These are phyloP conservation scores for Schizaphis graminum DNA, from an alignment of 2,888 invertebrate species.

Conservation along the genomic window DNA sequence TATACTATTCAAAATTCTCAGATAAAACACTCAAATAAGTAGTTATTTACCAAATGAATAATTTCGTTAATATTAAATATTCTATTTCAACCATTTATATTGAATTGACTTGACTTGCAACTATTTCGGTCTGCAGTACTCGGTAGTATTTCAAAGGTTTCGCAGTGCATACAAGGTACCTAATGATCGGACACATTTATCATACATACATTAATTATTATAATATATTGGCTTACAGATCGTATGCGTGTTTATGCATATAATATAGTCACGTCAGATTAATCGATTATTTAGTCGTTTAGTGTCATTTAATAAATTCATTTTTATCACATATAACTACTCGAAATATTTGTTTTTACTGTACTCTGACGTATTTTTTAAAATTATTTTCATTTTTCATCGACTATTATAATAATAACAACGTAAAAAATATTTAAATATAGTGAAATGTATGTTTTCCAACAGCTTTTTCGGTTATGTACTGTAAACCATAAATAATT, in stretches of 20 bases:
- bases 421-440: not conserved
- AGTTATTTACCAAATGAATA: not conserved
- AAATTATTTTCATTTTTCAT: not conserved
- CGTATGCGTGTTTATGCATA: not conserved
- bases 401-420: not conserved
- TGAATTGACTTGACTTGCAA: not conserved
- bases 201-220: not conserved
- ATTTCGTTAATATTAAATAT: not conserved
- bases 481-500: conserved; percentile 5
- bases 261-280: not conserved
- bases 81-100: not conserved
- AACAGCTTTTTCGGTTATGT: not conserved
- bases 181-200: not conserved
- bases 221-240: not conserved
- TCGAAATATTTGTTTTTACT: not conserved
- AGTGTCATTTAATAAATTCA: not conserved
- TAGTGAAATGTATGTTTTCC: not conserved
- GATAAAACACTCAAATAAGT: not conserved
- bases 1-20: not conserved
- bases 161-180: not conserved
- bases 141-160: not conserved
- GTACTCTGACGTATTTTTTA: not conserved
- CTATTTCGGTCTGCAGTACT: not conserved
- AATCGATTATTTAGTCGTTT: not conserved
- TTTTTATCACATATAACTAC: not conserved